These are phyloP conservation scores for Drosophila nr. perissopoda DNA, from an alignment of 2,888 invertebrate species.

Conservation along the genomic window DNA sequence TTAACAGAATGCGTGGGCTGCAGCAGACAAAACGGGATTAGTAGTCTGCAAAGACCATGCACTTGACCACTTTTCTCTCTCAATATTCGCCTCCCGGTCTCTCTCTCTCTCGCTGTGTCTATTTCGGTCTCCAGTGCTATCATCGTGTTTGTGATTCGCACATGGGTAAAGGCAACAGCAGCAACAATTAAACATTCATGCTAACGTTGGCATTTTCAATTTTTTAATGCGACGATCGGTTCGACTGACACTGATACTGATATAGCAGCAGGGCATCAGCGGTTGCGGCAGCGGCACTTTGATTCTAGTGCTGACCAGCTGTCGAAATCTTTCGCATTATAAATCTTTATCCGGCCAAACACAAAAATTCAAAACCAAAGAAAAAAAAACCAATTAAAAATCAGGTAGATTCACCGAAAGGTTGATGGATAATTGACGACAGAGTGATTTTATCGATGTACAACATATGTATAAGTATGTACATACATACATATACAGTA, in stretches of 20 bases:
- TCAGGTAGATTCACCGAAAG: slow-evolving; percentile 38
- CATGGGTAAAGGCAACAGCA: slow-evolving; percentile 1
- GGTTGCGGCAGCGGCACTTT: slow-evolving; percentile 33
- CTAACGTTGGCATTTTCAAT: slow-evolving; percentile 33
- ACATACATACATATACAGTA: background rate
- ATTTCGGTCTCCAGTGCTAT: background rate
- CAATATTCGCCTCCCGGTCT: slow-evolving; percentile 12
- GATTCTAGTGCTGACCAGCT: slow-evolving; percentile 29
- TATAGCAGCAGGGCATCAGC: background rate
- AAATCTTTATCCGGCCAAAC: slow-evolving; percentile 46
- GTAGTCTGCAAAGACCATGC: slow-evolving; percentile 25
- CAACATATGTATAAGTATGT: background rate
- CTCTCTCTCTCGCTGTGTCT: background rate
- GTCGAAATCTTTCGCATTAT: slow-evolving; percentile 22
- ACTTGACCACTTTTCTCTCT: slow-evolving; percentile 34
- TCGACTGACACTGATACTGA: background rate
- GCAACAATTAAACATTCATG: slow-evolving; percentile 13
- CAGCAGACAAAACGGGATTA: slow-evolving; percentile 34
- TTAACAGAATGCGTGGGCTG: slow-evolving; percentile 58
- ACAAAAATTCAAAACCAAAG: slow-evolving; percentile 16
- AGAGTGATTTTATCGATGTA: background rate
- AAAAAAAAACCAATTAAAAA: slow-evolving; percentile 22
- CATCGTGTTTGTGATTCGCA: slow-evolving; percentile 22
- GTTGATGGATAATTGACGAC: slow-evolving; percentile 46
- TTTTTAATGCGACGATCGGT: slow-evolving; percentile 19